Evolutionary conservation across 2,797 vertebrate species (phyloP), one percentile per base, ranked within the genome.

Genomic region (Sebastes iracundus): DNA sequence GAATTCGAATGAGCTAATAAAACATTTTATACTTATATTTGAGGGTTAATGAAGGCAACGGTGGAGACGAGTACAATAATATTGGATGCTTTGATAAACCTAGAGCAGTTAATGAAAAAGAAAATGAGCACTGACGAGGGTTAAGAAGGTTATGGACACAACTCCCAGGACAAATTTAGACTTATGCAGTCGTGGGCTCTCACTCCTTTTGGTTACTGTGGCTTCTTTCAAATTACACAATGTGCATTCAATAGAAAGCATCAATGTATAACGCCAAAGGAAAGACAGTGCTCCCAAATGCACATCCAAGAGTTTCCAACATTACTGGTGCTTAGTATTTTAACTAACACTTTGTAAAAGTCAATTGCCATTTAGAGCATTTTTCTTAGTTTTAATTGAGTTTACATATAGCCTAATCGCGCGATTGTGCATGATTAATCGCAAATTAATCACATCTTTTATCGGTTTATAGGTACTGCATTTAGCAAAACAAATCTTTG

Each of bases 81-180:
- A 82, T 1, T 68, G 12, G 4, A 60, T 13, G 23, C 10, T 59
- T 72, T 33, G 73, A 83, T 71, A 76, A 77, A 83, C 10, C 22
- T 27, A 6, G 23, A 75, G 62, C 55, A 58, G 46, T 59, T 82
- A 73, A 83, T 90, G 71, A 61, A 79, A 87, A 85, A 66, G 55
- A 12, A 76, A 82, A 81, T 30, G 71, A 79, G 72, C 11, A n/a
- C 38, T 5, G 66, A 70, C 66, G 60, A 75, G 32, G 20, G 67
- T 79, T 16, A 55, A 63, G 4, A 67, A 64, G 80, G 74, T 61
- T 35, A 58, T 2, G 28, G 65, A 67, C 52, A 49, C 35, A 71
- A 59, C 20, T 84, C 62, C 63, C 60, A 53, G 12, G 75, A 71
- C 66, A 70, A 61, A 79, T 65, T 27, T 20, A 63, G 55, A 77